These are phyloP conservation scores for Ophiodon elongatus DNA, from an alignment of 2,113 vertebrate genomes.

Conservation along the genomic window DNA sequence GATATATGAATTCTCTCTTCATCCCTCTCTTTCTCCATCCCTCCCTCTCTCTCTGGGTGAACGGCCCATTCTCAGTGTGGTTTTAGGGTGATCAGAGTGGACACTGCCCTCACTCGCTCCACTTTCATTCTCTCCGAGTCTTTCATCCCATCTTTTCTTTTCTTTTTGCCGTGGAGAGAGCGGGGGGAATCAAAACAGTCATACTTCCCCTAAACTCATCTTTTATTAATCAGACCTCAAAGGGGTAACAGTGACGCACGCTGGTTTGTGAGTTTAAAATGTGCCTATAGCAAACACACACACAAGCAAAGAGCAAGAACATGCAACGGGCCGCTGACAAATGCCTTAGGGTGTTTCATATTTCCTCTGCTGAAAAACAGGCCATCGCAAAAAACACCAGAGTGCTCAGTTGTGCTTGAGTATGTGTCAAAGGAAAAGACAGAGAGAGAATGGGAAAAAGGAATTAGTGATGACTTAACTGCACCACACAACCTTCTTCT, in stretches of 20 bases:
- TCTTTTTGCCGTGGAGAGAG: conserved; percentile 77
- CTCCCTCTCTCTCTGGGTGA: conserved; percentile 46
- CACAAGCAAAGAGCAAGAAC: conserved; percentile 31
- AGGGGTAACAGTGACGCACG: conserved; percentile 55
- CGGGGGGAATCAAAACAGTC: conserved; percentile 71
- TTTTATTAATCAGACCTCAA: conserved; percentile 82
- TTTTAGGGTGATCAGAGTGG: conserved; percentile 70
- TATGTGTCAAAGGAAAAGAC: conserved; percentile 68
- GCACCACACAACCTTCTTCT: conserved; percentile 55
- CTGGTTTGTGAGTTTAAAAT: conserved; percentile 49
- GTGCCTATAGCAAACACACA: neutral
- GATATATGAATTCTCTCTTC: conserved; percentile 45
- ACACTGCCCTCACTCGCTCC: conserved; percentile 63
- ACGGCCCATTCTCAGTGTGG: conserved; percentile 68
- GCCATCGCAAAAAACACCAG: conserved; percentile 37
- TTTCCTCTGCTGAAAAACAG: conserved; percentile 66
- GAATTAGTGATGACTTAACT: conserved; percentile 67
- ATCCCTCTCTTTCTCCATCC: conserved; percentile 33
- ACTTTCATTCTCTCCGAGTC: conserved; percentile 51
- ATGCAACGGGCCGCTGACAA: conserved; percentile 69
- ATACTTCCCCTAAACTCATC: conserved; percentile 75
- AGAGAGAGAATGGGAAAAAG: conserved; percentile 37
- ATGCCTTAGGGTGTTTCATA: conserved; percentile 82
- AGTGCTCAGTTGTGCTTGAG: conserved; percentile 57
- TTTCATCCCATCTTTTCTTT: conserved; percentile 88